Conservation (phyloP, 2,888 invertebrate genomes). For the Hoplodrina blanda region DNA sequence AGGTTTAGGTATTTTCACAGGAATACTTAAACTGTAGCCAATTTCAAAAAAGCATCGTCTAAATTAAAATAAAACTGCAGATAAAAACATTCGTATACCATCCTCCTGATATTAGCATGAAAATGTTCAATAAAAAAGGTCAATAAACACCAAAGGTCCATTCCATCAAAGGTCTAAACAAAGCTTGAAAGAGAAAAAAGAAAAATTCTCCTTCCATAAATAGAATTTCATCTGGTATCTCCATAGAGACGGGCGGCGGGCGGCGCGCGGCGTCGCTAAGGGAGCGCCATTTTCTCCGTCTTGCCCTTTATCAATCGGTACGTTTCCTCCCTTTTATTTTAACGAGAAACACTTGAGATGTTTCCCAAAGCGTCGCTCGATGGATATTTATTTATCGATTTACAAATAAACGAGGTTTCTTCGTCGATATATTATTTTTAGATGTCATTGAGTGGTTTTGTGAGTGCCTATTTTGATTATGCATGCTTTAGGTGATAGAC, state of each 20-base stretch:
- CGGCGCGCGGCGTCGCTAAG: constrained; percentile 4
- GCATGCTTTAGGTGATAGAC: background rate
- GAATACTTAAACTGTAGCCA: too few relatives aligned
- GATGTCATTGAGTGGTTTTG: constrained; percentile 21
- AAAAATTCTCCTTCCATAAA: constrained; percentile 53
- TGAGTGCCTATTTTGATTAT: constrained; percentile 35
- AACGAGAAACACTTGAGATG: constrained; percentile 75
- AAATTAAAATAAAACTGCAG: too few relatives aligned
- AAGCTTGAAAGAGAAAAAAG: constrained; percentile 49
- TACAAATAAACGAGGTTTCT: constrained; percentile 55
- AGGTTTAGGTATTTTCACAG: too few relatives aligned
- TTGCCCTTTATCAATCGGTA: constrained; percentile 79
- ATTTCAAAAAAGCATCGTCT: too few relatives aligned
- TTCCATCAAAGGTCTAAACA: constrained; percentile 55
- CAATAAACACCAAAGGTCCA: constrained; percentile 50
- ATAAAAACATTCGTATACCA: background rate
- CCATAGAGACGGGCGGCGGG: constrained; percentile 37
- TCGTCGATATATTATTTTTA: constrained; percentile 39
- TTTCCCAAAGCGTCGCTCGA: constrained; percentile 51
- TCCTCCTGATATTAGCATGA: constrained; percentile 29
- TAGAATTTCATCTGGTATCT: constrained; percentile 60
- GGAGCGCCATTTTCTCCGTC: constrained; percentile 64
- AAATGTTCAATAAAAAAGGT: constrained; percentile 43
- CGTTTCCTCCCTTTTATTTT: constrained; percentile 73
- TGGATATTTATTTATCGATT: constrained; percentile 62